Evolutionary conservation across 2,797 vertebrate genomes (phyloP), one percentile per base, ranked within the genome.

Genomic region (Myotis planiceps): DNA sequence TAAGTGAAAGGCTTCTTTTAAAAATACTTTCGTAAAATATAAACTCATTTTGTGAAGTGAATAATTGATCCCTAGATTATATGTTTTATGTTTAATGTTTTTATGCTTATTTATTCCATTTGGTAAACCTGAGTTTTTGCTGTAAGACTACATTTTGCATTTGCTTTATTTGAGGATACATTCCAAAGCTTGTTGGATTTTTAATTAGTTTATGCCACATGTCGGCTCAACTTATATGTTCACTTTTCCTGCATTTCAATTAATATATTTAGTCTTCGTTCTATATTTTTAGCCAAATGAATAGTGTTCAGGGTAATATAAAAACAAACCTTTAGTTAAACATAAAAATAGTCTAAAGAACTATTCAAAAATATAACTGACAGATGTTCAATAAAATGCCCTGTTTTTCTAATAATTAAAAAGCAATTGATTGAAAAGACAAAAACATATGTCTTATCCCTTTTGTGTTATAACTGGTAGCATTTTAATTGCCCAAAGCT

Each of bases 331-430:
- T 39, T 82, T 76, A 80, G 71, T 80, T 72, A 83, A 95, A 69
- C 29, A 71, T 25, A 69, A 94, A 96, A 97, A 45, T 91, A 94
- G 85, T 58, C 68, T 63, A 66, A 76, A 81, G 15, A 90, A 42
- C 51, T 42, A 25, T 10, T 80, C 0, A 9, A 63, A 68, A 75
- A 78, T 39, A 83, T 25, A 32, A 58, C 49, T 37, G 42, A 72
- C 42, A 86, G 49, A 91, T 82, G 34, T 66, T 94, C 58, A 82
- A 13, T 88, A 60, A 23, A 32, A 78, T 66, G 47, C 39, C 93
- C 32, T 86, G 58, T 79, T 90, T 88, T 81, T 29, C 58, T 80
- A 55, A 65, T 84, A 90, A 79, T 76, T 96, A 92, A 82, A 88
- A 83, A 58, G 23, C 23, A 63, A 58, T 29, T 84, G 39, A 66